phyloP scores from a whole-genome alignment of 2,113 vertebrate species.

The Tragelaphus strepsiceros region DNA sequence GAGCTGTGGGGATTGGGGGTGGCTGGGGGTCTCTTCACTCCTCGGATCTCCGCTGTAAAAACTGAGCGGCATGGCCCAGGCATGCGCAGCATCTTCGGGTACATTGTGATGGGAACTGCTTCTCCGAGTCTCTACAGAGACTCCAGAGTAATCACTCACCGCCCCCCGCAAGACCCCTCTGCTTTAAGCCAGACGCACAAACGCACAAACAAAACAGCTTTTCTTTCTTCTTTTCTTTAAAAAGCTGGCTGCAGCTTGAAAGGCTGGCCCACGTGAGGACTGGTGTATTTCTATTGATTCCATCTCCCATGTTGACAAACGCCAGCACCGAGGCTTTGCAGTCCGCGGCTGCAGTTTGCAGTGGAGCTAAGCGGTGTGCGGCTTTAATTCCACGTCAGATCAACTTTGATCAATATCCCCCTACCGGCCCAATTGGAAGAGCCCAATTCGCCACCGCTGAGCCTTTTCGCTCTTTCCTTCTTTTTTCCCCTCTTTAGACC shows the following conservation, averaged over 20 bases:
- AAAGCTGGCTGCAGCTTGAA: slow-evolving; percentile 65
- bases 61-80: slow-evolving; percentile 54
- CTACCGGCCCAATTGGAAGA: slow-evolving; percentile 88
- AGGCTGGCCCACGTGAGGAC: slow-evolving; percentile 79
- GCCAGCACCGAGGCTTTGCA: slow-evolving; percentile 74
- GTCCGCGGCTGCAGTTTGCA: slow-evolving; percentile 76
- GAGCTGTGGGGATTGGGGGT: not conserved
- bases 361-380: slow-evolving; percentile 69
- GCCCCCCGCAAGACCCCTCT: not conserved
- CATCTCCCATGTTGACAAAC: slow-evolving; percentile 77
- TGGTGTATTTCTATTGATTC: slow-evolving; percentile 78
- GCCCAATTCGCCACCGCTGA: slow-evolving; percentile 78
- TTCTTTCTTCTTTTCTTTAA: slow-evolving; percentile 32
- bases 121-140: slow-evolving; percentile 65
- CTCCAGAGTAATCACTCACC: slow-evolving; percentile 52
- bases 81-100: slow-evolving; percentile 71
- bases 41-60: slow-evolving; percentile 65
- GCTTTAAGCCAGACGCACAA: not conserved
- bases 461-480: slow-evolving; percentile 53
- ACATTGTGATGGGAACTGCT: slow-evolving; percentile 73
- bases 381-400: slow-evolving; percentile 87
- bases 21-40: not conserved
- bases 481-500: slow-evolving; percentile 72
- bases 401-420: slow-evolving; percentile 93
- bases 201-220: slow-evolving; percentile 72